phyloP scores from a whole-genome alignment of 64 coral and sea anemone genomes.

The Stichodactyla helianthus region DNA sequence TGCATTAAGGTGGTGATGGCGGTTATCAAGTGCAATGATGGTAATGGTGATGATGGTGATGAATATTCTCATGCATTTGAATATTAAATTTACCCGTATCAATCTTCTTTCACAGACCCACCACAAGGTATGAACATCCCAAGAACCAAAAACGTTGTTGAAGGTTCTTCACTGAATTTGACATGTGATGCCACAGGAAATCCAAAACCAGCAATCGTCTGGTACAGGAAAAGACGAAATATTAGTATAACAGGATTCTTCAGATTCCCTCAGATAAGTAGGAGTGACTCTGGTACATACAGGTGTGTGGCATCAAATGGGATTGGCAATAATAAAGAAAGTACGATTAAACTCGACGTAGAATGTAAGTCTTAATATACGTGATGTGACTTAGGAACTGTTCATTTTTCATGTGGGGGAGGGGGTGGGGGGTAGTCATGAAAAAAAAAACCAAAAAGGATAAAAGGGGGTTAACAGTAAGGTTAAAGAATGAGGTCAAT shows the following conservation, averaged over 20 bases:
- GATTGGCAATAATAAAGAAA: not conserved
- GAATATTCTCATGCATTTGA: no score
- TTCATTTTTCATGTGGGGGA: no score
- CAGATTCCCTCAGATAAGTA: not conserved
- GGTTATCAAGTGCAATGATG: not conserved
- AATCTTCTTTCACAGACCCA: not conserved
- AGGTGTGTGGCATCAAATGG: not conserved
- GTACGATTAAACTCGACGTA: not conserved
- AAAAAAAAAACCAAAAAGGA: not conserved
- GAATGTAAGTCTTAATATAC: slow-evolving; percentile 26
- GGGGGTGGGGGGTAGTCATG: no score
- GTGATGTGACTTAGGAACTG: not conserved
- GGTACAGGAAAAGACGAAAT: not conserved
- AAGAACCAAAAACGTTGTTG: not conserved
- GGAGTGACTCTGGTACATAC: slow-evolving; percentile 21
- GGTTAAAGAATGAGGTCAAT: no score
- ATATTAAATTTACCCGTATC: no score
- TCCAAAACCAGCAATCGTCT: not conserved
- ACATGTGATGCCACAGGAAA: slow-evolving; percentile 12
- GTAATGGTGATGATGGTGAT: no score
- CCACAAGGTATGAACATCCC: not conserved
- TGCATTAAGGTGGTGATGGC: no score
- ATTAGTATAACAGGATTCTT: not conserved
- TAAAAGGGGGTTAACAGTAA: no score
- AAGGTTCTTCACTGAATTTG: not conserved